Base-by-base conservation (phyloP, 53 echinoderm and acorn worm genomes). In the Antedon mediterranea region DNA sequence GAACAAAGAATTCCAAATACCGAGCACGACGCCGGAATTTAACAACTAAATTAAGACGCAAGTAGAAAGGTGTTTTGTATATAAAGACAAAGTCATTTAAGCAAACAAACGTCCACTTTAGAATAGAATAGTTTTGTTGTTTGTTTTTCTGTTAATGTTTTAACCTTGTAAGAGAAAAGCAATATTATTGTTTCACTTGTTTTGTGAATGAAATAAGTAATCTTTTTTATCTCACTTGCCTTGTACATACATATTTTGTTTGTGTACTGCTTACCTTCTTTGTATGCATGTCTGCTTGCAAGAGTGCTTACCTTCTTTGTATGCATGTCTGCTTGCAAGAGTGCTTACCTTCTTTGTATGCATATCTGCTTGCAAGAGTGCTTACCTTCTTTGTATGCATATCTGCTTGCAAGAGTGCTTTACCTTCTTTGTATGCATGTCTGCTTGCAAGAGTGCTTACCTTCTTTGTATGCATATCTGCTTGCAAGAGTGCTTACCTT, bases 11-110 rank as follows among this genome's bases (percentile, higher is more conserved):
- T 78, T 95, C 95, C 71, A 95, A 80, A 78, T 89, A 95, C 26
- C 95, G 86, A 6, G 95, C 91, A 28, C 95, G 95, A 4, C 95
- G 85, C 34, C 91, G 89, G 80, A 95, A 95, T 88, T 95, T 95
- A 0, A 91, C 91, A 32, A 95, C 95, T 95, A 77, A 73, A 8
- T 42, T 73, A 20, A 75, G 29, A 32, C 7, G 72, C 43, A 72
- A 72, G 4, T 6, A 13, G 28, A 31, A 31, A 75, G n/a, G n/a
- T n/a, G n/a, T n/a, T n/a, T n/a, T n/a, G n/a, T n/a, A n/a, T n/a
- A n/a, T n/a, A n/a, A n/a, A n/a, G n/a, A n/a, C n/a, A n/a, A n/a
- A n/a, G n/a, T n/a, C n/a, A n/a, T n/a, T n/a, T n/a, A n/a, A n/a
- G n/a, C n/a, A n/a, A n/a, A n/a, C n/a, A n/a, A n/a, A n/a, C n/a